A percentile compares a stretch with the other conserved stretches of the same genome.
phyloP scores from a whole-genome alignment of 2,797 vertebrate species.

The Pseudochirops cupreus region DNA sequence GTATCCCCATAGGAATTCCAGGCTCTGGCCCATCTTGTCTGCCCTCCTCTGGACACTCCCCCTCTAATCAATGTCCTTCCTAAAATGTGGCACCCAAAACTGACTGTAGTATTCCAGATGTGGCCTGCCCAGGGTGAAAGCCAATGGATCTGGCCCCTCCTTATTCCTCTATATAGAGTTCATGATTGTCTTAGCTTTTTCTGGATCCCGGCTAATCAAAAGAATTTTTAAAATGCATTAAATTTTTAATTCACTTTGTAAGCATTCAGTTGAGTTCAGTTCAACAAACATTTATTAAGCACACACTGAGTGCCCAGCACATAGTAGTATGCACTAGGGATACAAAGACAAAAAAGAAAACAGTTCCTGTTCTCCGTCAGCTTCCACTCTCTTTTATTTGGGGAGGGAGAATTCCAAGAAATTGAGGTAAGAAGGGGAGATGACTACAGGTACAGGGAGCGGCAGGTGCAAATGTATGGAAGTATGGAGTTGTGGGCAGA shows the following conservation, averaged over 20 bases:
- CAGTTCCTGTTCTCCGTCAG: not conserved
- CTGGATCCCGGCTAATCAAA: not conserved
- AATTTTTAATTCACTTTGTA: not conserved
- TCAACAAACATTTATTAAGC: not conserved
- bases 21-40: not conserved
- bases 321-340: not conserved
- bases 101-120: not conserved
- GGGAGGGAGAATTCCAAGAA: not conserved
- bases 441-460: not conserved
- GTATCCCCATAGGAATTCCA: not conserved
- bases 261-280: not conserved
- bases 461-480: not conserved
- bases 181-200: not conserved
- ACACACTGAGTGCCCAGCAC: not conserved
- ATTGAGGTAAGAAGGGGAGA: not conserved
- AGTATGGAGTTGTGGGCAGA: not conserved
- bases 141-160: not conserved
- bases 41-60: not conserved
- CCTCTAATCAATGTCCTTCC: not conserved
- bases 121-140: not conserved
- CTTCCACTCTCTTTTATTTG: not conserved
- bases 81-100: not conserved
- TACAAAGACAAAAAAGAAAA: not conserved
- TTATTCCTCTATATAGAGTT: not conserved
- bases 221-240: not conserved